These are phyloP conservation scores for Lycaena phlaeas DNA, from an alignment of 2,888 invertebrate species.

Conservation along the genomic window DNA sequence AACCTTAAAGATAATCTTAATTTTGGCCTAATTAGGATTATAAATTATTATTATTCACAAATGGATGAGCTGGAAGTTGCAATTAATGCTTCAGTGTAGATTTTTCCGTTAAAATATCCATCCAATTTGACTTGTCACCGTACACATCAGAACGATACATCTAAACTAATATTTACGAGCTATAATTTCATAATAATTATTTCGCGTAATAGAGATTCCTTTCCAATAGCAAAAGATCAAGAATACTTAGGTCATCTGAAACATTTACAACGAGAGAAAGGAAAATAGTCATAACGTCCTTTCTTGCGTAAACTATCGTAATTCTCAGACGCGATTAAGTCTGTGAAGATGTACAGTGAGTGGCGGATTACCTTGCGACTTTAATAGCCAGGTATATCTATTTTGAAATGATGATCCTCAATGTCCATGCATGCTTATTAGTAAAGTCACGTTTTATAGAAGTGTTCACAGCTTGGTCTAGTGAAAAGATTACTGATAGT, in stretches of 20 bases:
- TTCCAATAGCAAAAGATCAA: conserved; percentile 4
- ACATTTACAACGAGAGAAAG: conserved; percentile 5
- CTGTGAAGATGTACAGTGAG: conserved; percentile 22
- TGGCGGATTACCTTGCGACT: conserved; percentile 35
- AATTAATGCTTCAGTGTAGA: too few relatives aligned
- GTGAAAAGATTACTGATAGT: not conserved
- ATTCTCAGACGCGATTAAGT: conserved; percentile 7
- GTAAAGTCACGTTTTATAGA: conserved; percentile 16
- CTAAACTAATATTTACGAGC: too few relatives aligned
- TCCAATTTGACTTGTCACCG: too few relatives aligned
- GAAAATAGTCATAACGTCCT: conserved; percentile 14
- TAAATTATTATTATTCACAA: too few relatives aligned
- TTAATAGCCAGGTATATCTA: conserved; percentile 35
- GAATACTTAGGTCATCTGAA: conserved; percentile 3
- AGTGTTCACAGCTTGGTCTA: conserved; percentile 3
- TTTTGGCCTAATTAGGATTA: too few relatives aligned
- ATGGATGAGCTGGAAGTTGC: too few relatives aligned
- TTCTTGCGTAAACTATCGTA: conserved; percentile 17
- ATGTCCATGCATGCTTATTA: conserved; percentile 20
- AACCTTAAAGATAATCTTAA: too few relatives aligned
- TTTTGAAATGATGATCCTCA: conserved; percentile 28
- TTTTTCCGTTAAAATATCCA: too few relatives aligned
- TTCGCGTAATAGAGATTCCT: conserved; percentile 5
- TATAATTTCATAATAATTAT: too few relatives aligned
- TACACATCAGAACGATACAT: too few relatives aligned